Evolutionary conservation across 2,888 invertebrate genomes (phyloP).

Genomic region (Diadegma fenestrale): DNA sequence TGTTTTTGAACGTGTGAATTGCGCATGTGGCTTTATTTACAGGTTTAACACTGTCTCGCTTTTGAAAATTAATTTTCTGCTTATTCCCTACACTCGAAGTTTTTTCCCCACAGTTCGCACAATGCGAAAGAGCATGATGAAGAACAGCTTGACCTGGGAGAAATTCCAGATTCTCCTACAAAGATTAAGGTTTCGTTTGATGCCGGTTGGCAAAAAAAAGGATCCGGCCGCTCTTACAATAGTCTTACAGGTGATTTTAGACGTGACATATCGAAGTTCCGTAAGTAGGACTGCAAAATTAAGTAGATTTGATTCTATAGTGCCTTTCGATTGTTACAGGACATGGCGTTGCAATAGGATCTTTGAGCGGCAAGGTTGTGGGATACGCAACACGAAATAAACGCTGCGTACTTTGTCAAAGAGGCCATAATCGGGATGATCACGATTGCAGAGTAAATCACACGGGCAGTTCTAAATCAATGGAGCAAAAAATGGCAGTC

Average conservation of each 20-base stretch:
- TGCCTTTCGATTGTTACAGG: constrained; percentile 31
- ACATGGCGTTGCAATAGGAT: constrained; percentile 64
- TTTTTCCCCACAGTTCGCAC: constrained; percentile 1
- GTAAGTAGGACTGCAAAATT: not conserved
- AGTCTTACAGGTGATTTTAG: constrained; percentile 17
- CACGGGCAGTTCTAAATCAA: constrained; percentile 71
- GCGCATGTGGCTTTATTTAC: not conserved
- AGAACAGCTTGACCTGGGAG: not conserved
- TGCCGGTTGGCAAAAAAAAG: constrained; percentile 33
- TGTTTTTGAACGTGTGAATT: constrained; percentile 19
- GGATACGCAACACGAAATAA: constrained; percentile 65
- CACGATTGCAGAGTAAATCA: constrained; percentile 71
- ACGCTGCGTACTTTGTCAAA: constrained; percentile 69
- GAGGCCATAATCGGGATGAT: constrained; percentile 56
- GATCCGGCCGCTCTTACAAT: constrained; percentile 19
- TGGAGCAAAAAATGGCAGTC: constrained; percentile 73
- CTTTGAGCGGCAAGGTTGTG: constrained; percentile 65
- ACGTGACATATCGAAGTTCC: not conserved
- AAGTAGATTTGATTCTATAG: not conserved
- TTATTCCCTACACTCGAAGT: not conserved
- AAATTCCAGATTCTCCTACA: not conserved
- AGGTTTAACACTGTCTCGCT: constrained; percentile 17
- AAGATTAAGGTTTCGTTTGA: constrained; percentile 28
- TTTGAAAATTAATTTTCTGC: not conserved
- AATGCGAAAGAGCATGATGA: constrained; percentile 14